These are phyloP conservation scores for Ephestia elutella DNA, from an alignment of 1,140 invertebrate genomes.

Conservation along the genomic window DNA sequence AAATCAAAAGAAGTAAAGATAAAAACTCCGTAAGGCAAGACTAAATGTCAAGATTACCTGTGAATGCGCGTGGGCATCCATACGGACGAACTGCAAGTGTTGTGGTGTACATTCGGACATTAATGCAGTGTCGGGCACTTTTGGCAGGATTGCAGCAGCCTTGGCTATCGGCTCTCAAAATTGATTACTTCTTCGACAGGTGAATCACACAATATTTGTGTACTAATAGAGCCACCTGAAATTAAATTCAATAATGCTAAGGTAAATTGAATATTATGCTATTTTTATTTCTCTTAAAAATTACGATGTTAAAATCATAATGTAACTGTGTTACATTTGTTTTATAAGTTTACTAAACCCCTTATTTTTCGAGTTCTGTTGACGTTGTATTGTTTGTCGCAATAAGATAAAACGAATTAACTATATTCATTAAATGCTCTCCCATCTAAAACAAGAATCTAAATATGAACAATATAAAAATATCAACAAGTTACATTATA, in stretches of 20 bases:
- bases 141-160: slow-evolving; percentile 38
- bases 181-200: slow-evolving; percentile 27
- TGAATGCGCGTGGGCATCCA: slow-evolving; percentile 35
- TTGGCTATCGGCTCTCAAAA: slow-evolving; percentile 31
- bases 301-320: no score
- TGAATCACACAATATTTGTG: slow-evolving; percentile 9
- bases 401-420: no score
- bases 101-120: no score
- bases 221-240: neutral
- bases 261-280: no score
- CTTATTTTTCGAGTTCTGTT: no score
- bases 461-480: slow-evolving; percentile 2
- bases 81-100: slow-evolving; percentile 22
- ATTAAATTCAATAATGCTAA: neutral
- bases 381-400: no score
- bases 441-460: no score
- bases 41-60: slow-evolving; percentile 9
- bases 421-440: no score
- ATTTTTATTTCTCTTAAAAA: no score
- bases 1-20: neutral
- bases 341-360: no score
- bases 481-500: slow-evolving; percentile 11
- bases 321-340: no score
- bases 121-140: slow-evolving; percentile 13
- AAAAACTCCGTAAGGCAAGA: neutral